These are phyloP conservation scores for Patella pellucida DNA, from an alignment of 2,888 invertebrate species.

Conservation along the genomic window DNA sequence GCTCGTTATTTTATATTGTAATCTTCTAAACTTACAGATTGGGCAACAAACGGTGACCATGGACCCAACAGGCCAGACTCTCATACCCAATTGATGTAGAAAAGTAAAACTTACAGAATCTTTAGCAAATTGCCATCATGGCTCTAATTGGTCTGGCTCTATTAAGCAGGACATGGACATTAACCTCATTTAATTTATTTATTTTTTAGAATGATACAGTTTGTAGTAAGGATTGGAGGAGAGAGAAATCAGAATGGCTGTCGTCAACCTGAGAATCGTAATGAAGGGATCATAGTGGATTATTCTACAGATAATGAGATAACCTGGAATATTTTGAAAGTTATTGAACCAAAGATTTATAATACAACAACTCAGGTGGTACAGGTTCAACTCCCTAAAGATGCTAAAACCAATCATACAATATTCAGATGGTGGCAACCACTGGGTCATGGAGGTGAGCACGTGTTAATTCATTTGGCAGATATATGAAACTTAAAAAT, in stretches of 20 bases:
- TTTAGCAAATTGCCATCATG: too few relatives aligned
- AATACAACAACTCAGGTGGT: conserved; percentile 58
- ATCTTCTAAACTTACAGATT: too few relatives aligned
- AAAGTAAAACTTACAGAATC: too few relatives aligned
- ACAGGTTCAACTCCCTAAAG: conserved; percentile 62
- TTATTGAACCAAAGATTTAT: conserved; percentile 59
- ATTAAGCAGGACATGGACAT: too few relatives aligned
- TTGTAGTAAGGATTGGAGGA: conserved; percentile 66
- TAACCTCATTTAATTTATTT: too few relatives aligned
- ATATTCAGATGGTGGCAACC: conserved; percentile 72
- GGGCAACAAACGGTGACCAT: too few relatives aligned
- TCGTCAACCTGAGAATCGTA: conserved; percentile 53
- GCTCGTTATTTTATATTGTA: background rate
- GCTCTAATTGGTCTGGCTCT: too few relatives aligned
- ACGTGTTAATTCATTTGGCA: too few relatives aligned
- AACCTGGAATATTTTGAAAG: conserved; percentile 64
- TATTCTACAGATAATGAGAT: conserved; percentile 68
- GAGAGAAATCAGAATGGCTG: conserved; percentile 52
- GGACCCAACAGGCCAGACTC: too few relatives aligned
- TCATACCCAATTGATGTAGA: too few relatives aligned
- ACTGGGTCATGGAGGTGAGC: conserved; percentile 61
- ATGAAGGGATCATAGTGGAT: conserved; percentile 68
- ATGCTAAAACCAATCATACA: conserved; percentile 66
- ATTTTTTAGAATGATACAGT: conserved; percentile 65
- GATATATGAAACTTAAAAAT: too few relatives aligned